Evolutionary conservation across 2,113 vertebrate genomes (phyloP).

Genomic region (Propithecus coquereli): DNA sequence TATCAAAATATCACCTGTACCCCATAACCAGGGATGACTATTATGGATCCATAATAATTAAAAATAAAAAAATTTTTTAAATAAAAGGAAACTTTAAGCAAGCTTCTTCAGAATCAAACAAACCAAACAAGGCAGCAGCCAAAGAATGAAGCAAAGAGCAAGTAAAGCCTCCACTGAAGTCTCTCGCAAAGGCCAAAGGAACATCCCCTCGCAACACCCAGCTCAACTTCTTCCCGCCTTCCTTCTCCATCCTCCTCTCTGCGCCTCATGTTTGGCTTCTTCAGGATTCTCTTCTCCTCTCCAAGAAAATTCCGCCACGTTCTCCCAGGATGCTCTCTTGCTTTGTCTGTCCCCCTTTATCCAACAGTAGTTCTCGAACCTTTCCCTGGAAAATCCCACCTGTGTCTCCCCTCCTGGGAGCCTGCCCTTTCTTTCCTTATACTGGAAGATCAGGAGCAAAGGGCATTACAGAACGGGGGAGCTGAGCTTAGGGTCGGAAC

Average conservation of each 20-base stretch:
- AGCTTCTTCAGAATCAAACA: not conserved
- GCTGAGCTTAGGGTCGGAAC: not conserved
- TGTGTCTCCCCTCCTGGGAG: not conserved
- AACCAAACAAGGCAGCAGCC: not conserved
- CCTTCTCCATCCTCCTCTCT: not conserved
- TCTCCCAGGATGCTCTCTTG: not conserved
- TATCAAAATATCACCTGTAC: no score
- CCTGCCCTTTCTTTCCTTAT: not conserved
- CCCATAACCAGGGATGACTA: no score
- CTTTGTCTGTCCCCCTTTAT: not conserved
- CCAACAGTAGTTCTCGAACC: not conserved
- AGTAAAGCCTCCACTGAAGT: not conserved
- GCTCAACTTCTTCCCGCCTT: rapidly evolving
- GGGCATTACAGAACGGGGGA: not conserved
- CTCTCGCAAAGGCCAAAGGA: not conserved
- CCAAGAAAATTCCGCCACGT: rapidly evolving
- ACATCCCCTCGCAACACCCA: rapidly evolving
- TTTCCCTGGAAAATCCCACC: not conserved
- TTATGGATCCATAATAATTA: no score
- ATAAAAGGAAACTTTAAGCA: no score
- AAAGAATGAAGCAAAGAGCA: not conserved
- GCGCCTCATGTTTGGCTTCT: rapidly evolving
- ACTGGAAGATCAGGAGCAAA: no score
- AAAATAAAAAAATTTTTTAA: no score
- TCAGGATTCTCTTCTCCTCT: no score